Conservation (phyloP, 2,797 vertebrate species). For the Artibeus lituratus region DNA sequence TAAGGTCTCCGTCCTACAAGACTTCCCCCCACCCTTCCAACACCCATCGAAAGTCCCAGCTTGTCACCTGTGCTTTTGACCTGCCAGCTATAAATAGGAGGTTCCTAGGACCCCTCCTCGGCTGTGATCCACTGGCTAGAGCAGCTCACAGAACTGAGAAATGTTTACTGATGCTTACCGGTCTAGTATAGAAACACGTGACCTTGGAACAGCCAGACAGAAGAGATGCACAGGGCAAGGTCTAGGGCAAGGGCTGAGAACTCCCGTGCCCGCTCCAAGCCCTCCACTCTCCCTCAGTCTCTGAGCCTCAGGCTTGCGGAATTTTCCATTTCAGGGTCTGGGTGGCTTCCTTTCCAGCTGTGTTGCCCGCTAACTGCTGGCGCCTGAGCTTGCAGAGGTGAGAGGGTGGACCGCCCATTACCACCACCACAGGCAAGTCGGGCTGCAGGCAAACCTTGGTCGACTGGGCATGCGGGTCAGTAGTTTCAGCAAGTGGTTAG, state of each 20-base stretch:
- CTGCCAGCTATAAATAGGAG: background rate
- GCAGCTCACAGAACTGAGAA: background rate
- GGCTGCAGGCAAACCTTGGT: background rate
- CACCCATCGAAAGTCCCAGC: background rate
- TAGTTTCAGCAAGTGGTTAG: background rate
- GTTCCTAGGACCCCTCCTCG: background rate
- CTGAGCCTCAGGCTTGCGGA: background rate
- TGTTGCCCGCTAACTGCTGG: background rate
- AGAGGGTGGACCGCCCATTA: background rate
- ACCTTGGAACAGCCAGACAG: background rate
- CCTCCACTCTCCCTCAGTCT: fast-evolving
- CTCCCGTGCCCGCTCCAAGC: too few species aligned
- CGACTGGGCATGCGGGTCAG: background rate
- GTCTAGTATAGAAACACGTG: background rate
- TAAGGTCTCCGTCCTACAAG: background rate
- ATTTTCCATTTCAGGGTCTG: background rate
- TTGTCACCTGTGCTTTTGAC: too few species aligned
- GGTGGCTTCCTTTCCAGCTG: background rate
- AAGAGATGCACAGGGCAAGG: background rate
- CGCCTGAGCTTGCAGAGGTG: background rate
- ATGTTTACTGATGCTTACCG: too few species aligned
- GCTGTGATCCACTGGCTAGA: background rate
- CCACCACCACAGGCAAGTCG: background rate
- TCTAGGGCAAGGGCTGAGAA: background rate
- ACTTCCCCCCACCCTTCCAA: background rate